These are phyloP conservation scores for Tinea pellionella DNA, from an alignment of 2,888 invertebrate genomes.

Conservation along the genomic window DNA sequence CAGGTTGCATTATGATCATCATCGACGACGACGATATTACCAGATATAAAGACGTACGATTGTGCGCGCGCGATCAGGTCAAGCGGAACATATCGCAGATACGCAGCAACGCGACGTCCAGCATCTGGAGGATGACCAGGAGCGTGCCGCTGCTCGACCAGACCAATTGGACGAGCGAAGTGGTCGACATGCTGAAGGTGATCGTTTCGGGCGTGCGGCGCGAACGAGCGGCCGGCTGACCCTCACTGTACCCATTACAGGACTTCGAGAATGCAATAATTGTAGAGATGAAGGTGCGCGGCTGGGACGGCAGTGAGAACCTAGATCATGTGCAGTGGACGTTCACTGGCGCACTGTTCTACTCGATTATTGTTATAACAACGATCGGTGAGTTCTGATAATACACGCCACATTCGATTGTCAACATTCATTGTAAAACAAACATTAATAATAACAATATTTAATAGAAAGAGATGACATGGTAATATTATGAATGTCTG, in stretches of 20 bases:
- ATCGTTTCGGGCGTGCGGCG: not conserved
- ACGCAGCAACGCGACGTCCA: constrained; percentile 79
- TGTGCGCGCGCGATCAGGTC: constrained; percentile 68
- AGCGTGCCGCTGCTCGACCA: constrained; percentile 73
- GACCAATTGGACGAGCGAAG: constrained; percentile 83
- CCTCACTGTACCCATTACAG: constrained; percentile 23
- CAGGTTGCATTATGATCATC: constrained; percentile 62
- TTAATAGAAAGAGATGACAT: not conserved
- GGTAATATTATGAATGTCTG: not conserved
- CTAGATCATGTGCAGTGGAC: constrained; percentile 80
- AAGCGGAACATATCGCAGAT: constrained; percentile 80
- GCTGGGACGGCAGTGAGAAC: constrained; percentile 88
- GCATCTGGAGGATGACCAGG: constrained; percentile 81
- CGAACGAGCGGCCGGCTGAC: not conserved
- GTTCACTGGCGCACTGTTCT: constrained; percentile 89
- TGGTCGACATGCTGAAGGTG: constrained; percentile 70
- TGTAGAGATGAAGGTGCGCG: constrained; percentile 86
- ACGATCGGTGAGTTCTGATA: constrained; percentile 82
- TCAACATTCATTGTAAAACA: too few relatives aligned
- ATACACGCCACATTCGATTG: too few relatives aligned
- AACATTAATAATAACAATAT: constrained; percentile 18
- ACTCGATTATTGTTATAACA: constrained; percentile 95
- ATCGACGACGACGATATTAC: not conserved
- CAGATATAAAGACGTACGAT: too few relatives aligned
- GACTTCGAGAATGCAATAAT: constrained; percentile 73